phyloP scores from a whole-genome alignment of 2,888 invertebrate species.

The Rhodophaea formosa region DNA sequence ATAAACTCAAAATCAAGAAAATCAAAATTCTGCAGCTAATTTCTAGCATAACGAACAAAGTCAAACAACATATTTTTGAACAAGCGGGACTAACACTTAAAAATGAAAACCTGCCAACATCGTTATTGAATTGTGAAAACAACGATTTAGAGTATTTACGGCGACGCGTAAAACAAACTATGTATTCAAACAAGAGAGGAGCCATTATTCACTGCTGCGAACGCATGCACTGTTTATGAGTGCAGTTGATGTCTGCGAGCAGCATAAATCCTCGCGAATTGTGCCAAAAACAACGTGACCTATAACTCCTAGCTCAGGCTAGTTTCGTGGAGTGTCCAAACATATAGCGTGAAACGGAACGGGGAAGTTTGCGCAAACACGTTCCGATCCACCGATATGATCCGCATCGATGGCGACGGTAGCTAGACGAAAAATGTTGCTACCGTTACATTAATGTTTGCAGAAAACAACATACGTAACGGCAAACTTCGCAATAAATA shows the following conservation, averaged over 20 bases:
- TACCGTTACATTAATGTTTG: slow-evolving; percentile 14
- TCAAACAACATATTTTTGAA: not conserved
- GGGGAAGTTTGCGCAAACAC: slow-evolving; percentile 48
- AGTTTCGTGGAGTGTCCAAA: slow-evolving; percentile 48
- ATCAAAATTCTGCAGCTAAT: no score
- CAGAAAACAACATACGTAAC: slow-evolving; percentile 12
- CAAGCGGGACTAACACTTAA: not conserved
- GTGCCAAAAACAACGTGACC: slow-evolving; percentile 64
- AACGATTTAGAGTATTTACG: slow-evolving; percentile 14
- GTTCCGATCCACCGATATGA: slow-evolving; percentile 41
- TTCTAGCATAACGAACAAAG: no score
- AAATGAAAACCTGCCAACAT: not conserved
- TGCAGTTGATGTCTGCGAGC: slow-evolving; percentile 64
- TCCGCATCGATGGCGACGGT: slow-evolving; percentile 37
- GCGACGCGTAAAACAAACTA: slow-evolving; percentile 36
- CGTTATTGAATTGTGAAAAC: slow-evolving; percentile 13
- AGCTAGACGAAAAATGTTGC: slow-evolving; percentile 14
- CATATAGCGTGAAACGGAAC: slow-evolving; percentile 44
- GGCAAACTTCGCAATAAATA: slow-evolving; percentile 4
- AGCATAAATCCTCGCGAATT: slow-evolving; percentile 65
- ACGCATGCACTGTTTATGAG: slow-evolving; percentile 69
- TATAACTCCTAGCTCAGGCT: slow-evolving; percentile 45
- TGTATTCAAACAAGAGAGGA: slow-evolving; percentile 53
- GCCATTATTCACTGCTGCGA: slow-evolving; percentile 58
- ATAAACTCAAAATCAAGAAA: no score